Conservation (phyloP, 2,888 invertebrate genomes). For the Nephrotoma appendiculata region DNA sequence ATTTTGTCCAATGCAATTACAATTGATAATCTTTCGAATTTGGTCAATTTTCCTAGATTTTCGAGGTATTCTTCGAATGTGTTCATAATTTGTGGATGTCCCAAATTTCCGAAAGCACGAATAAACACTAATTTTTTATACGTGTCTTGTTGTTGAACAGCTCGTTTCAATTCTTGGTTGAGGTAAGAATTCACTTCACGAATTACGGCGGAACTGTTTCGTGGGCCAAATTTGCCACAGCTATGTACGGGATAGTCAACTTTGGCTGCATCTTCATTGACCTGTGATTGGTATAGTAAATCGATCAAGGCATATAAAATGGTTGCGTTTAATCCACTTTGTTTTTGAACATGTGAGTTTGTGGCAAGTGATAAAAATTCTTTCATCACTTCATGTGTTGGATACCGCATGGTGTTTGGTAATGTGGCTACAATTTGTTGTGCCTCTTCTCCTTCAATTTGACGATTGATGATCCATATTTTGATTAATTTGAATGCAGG, state of each 20-base stretch:
- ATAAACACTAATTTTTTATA: conserved; percentile 44
- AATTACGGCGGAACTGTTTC: conserved; percentile 16
- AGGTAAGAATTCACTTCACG: conserved; percentile 44
- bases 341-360: conserved; percentile 37
- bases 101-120: conserved; percentile 49
- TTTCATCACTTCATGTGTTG: conserved; percentile 33
- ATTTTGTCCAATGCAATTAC: too few species aligned
- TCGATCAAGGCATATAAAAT: conserved; percentile 43
- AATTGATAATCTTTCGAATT: too few species aligned
- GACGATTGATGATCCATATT: too few species aligned
- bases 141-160: conserved; percentile 38
- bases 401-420: conserved; percentile 43
- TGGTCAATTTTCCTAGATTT: too few species aligned
- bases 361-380: too few species aligned
- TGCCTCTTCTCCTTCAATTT: too few species aligned
- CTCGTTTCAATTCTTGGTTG: conserved; percentile 36
- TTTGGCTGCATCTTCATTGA: conserved; percentile 40
- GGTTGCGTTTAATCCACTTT: conserved; percentile 38
- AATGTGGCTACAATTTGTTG: too few species aligned
- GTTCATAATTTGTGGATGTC: too few species aligned
- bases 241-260: conserved; percentile 48
- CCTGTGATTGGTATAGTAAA: conserved; percentile 44
- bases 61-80: too few species aligned
- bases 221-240: conserved; percentile 43
- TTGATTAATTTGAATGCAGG: too few species aligned